A percentile compares a stretch with the other conserved stretches of the same genome.
Conservation (phyloP, 2,888 invertebrate genomes). For the Incurvaria masculella region DNA sequence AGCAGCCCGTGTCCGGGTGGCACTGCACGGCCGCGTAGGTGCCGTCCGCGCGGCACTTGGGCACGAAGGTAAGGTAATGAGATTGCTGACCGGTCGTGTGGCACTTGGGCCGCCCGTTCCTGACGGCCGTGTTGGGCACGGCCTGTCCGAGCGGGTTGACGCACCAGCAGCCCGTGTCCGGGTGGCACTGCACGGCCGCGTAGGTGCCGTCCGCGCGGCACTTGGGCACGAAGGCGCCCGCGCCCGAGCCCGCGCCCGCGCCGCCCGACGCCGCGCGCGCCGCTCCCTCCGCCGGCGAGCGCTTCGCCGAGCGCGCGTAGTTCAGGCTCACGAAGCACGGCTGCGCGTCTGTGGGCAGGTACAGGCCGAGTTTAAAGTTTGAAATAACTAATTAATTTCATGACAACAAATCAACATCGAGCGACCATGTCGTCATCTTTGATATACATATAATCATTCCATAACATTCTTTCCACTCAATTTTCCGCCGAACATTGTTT, state of each 20-base stretch:
- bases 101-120: slow-evolving; percentile 68
- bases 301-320: slow-evolving; percentile 34
- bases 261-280: too few species aligned
- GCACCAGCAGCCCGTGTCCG: slow-evolving; percentile 85
- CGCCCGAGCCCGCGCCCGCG: slow-evolving; percentile 41
- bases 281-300: slow-evolving; percentile 37
- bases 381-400: neutral
- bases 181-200: slow-evolving; percentile 81
- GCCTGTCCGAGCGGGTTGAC: slow-evolving; percentile 82
- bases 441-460: too few species aligned
- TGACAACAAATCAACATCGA: slow-evolving; percentile 1
- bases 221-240: slow-evolving; percentile 65
- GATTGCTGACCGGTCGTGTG: slow-evolving; percentile 42
- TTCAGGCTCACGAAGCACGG: slow-evolving; percentile 48
- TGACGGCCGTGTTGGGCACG: slow-evolving; percentile 74
- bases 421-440: neutral
- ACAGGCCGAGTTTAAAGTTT: slow-evolving; percentile 1
- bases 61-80: slow-evolving; percentile 53
- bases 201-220: slow-evolving; percentile 84
- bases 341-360: slow-evolving; percentile 33
- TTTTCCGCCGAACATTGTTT: too few species aligned
- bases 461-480: too few species aligned
- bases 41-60: slow-evolving; percentile 80
- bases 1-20: slow-evolving; percentile 75
- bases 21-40: slow-evolving; percentile 85